Conservation (phyloP, 2,888 invertebrate species). For the Platycheirus rosarum region DNA sequence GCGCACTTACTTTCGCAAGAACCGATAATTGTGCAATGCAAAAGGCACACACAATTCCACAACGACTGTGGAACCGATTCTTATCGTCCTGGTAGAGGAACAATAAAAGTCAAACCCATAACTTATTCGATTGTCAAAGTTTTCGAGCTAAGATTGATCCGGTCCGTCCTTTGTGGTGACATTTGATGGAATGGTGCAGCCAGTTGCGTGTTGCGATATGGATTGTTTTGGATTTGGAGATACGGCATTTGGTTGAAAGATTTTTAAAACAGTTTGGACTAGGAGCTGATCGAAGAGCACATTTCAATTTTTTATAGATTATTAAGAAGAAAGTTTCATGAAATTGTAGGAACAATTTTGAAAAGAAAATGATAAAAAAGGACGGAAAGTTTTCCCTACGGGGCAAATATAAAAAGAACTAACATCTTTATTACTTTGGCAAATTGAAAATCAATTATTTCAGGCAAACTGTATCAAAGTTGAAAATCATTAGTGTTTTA, state of each 20-base stretch:
- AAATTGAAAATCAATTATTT: too few species aligned
- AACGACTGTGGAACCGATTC: conserved; percentile 46
- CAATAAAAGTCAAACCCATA: conserved; percentile 77
- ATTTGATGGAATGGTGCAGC: conserved; percentile 70
- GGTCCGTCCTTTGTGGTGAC: conserved; percentile 69
- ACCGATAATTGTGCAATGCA: conserved; percentile 57
- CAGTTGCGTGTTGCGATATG: conserved; percentile 68
- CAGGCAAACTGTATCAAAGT: too few species aligned
- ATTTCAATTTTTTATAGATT: too few species aligned
- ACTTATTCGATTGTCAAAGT: conserved; percentile 75
- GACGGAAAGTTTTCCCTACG: too few species aligned
- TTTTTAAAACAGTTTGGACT: not conserved
- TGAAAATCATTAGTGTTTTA: too few species aligned
- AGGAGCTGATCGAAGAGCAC: conserved; percentile 22
- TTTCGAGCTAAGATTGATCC: conserved; percentile 75
- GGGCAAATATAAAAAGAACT: too few species aligned
- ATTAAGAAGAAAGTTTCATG: too few species aligned
- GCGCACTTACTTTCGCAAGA: conserved; percentile 56
- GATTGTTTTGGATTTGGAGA: conserved; percentile 49
- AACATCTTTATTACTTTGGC: too few species aligned
- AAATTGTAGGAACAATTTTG: too few species aligned
- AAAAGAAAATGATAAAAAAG: too few species aligned
- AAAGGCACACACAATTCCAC: conserved; percentile 32
- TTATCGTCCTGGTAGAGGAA: conserved; percentile 73
- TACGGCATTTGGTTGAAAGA: conserved; percentile 21